Evolutionary conservation across 1,140 invertebrate species (phyloP), one percentile per base, ranked within the genome.

Genomic region (Papilio xuthus): DNA sequence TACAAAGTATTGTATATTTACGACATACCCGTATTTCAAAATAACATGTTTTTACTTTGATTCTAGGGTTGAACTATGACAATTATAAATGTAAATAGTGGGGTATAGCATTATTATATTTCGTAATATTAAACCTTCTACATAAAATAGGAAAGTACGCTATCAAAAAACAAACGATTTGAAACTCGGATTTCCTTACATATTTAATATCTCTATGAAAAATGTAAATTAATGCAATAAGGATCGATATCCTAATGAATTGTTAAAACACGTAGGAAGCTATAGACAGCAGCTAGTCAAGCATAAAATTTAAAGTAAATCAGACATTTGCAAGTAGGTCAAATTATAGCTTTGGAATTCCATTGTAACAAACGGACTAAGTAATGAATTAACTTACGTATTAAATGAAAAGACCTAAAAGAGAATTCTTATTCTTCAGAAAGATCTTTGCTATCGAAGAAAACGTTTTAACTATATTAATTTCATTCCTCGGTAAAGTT

Each of bases 281-380:
- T 6, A 23, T 28, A 28, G 23, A 13, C 26, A 8, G 26, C 60
- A 28, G 60, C 60, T 67, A 67, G 26, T 67, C 60, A 28, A 67
- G 60, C 13, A 67, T 67, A 67, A 67, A 60, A 60, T 60, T 26
- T 10, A 60, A 60, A 67, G 60, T 67, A 28, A 67, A 67, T 73
- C 71, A 73, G 26, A 75, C 47, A 7, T 20, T 75, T 32, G 26
- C 15, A 56, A 75, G 73, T 75, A 53, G 47, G 73, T 75, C 23
- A 75, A 56, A 56, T 44, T 73, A 44, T 73, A 9, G 37, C 41
- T 37, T 18, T 47, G 8, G 9, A 26, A 47, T 73, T 73, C 20
- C 41, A 73, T 47, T 73, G 71, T 73, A 73, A 73, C 71, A 73
- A 47, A 73, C 71, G 42, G 71, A 73, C 71, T 73, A 44, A 73